Evolutionary conservation across 2,888 invertebrate genomes (phyloP), one percentile per base, ranked within the genome.

Genomic region (Heliconius erato): DNA sequence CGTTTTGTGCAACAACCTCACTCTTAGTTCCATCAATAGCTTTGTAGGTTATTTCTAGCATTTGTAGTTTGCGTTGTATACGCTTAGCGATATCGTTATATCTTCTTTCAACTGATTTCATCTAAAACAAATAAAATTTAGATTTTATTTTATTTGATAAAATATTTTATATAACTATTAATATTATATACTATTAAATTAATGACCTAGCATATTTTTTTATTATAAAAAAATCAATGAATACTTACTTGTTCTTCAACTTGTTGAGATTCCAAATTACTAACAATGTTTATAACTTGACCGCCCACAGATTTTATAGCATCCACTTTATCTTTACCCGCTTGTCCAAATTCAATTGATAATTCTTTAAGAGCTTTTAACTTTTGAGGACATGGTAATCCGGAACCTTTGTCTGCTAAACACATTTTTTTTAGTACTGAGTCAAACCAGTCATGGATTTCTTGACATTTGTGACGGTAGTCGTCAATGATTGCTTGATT

Each of bases 241-340:
- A 23, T 83, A 91, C 92, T 90, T 90, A 97, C 96, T 93, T 98
- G 98, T 91, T 99, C 99, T 90, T 98, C 98, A 2, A 99, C 97
- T 94, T 99, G 98, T 90, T 99, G 98, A 0, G 98, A 98, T 90
- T 99, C 99, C 85, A 98, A 95, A 91, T 98, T 98, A 91, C 98
- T 98, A 19, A 98, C 98, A 97, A 96, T 2, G 85, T 98, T 97
- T 82, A 97, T 97, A 12, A 98, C 98, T 90, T 97, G 96, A 1
- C 97, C 95, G 1, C 97, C 97, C 77, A 98, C 96, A 72, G 96
- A 91, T 90, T 98, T 98, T 0, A 98, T 97, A 84, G 97, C 97
- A 68, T 97, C 97, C 35, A 98, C 95, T 88, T 97, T 97, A 78
- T 97, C 97, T 74, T 97, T 97, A 19, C 98, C 98, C 86, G 97